These are phyloP conservation scores for Plectrocnemia conspersa DNA, from an alignment of 1,140 invertebrate species.

Conservation along the genomic window DNA sequence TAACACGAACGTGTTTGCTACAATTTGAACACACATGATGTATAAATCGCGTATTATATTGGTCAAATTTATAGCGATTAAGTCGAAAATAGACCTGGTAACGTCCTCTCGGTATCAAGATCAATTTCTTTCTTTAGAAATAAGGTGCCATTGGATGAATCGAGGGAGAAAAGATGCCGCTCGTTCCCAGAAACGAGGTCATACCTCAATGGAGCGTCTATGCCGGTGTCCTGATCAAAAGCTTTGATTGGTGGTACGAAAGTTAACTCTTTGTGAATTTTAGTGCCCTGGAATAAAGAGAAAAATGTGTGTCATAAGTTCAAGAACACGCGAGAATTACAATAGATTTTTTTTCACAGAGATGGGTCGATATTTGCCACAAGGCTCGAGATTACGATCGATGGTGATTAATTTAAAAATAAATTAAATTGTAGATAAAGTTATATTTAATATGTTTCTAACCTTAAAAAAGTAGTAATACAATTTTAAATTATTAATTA, in stretches of 20 bases:
- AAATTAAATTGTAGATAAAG: too few species aligned
- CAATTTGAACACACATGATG: conserved; percentile 22
- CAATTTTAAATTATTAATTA: too few species aligned
- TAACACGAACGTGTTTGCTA: conserved; percentile 67
- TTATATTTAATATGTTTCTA: too few species aligned
- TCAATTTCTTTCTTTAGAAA: conserved; percentile 76
- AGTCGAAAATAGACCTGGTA: conserved; percentile 48
- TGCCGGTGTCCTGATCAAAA: conserved; percentile 67
- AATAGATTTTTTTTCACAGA: too few species aligned
- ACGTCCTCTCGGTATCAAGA: conserved; percentile 60
- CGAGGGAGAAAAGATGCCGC: conserved; percentile 63
- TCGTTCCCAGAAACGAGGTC: conserved; percentile 74
- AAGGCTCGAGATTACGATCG: too few species aligned
- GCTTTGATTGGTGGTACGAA: conserved; percentile 70
- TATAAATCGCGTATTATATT: conserved; percentile 1
- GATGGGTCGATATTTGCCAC: too few species aligned
- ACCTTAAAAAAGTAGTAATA: too few species aligned
- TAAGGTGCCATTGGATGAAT: conserved; percentile 67
- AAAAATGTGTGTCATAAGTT: too few species aligned
- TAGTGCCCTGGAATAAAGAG: conserved; percentile 52
- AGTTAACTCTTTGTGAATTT: conserved; percentile 61
- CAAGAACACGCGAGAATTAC: too few species aligned
- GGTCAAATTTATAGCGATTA: neutral
- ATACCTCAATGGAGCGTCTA: conserved; percentile 65
- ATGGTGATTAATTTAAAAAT: too few species aligned